phyloP scores from a whole-genome alignment of 2,888 invertebrate species.

The Diplazon laetatorius region DNA sequence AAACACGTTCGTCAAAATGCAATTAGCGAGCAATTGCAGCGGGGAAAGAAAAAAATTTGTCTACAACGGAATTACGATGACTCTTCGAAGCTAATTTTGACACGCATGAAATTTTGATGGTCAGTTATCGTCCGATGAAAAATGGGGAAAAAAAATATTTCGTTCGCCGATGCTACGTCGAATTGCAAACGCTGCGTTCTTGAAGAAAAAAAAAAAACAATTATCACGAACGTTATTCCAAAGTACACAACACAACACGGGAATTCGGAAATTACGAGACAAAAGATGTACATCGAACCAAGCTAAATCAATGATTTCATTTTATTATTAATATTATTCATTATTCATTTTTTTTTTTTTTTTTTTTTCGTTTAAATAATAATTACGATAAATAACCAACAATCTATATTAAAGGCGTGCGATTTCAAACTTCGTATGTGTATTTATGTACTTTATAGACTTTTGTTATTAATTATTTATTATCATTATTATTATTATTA shows the following conservation, averaged over 20 bases:
- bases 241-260: neutral
- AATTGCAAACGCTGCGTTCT: no score
- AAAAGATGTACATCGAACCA: conserved; percentile 54
- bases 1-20: conserved; percentile 33
- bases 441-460: conserved; percentile 23
- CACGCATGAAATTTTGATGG: no score
- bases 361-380: no score
- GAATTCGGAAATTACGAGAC: conserved; percentile 18
- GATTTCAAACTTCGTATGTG: conserved; percentile 64
- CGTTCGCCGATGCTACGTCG: conserved; percentile 13
- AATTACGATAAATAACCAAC: conserved; percentile 76
- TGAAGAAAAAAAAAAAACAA: no score
- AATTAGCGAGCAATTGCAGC: conserved; percentile 23
- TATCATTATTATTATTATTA: conserved; percentile 22
- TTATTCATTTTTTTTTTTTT: no score
- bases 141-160: no score
- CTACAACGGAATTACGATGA: conserved; percentile 19
- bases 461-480: no score
- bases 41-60: conserved; percentile 9
- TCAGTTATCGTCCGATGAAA: no score
- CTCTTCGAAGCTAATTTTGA: no score
- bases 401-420: conserved; percentile 74
- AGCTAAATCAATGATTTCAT: conserved; percentile 69
- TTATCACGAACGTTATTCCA: conserved; percentile 5
- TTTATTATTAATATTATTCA: conserved; percentile 71